phyloP scores from a whole-genome alignment of 2,888 invertebrate species.

The Morinoia aosen region DNA sequence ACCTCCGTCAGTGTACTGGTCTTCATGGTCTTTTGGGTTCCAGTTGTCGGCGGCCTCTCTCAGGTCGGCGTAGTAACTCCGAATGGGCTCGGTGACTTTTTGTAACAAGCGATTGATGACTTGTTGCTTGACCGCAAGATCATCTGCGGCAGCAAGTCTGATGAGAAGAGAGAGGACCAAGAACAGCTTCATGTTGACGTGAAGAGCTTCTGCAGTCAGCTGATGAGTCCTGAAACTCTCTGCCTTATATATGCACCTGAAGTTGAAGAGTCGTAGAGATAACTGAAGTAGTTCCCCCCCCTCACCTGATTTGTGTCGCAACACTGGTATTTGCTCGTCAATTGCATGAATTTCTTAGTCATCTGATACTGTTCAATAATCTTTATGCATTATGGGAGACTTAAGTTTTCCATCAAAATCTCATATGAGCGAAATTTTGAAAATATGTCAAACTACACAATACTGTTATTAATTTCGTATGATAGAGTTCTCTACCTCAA shows the following conservation, averaged over 20 bases:
- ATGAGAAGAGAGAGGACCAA: slow-evolving; percentile 14
- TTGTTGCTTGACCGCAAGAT: slow-evolving; percentile 60
- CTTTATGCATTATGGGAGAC: background rate
- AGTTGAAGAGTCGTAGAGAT: background rate
- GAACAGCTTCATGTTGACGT: slow-evolving; percentile 45
- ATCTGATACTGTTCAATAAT: background rate
- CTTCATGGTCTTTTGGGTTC: slow-evolving; percentile 46
- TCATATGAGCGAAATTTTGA: no score
- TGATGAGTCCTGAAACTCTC: background rate
- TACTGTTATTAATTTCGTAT: no score
- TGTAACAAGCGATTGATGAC: slow-evolving; percentile 58
- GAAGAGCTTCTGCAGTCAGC: slow-evolving; percentile 27
- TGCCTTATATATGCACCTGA: background rate
- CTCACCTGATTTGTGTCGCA: background rate
- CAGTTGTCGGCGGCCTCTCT: slow-evolving; percentile 44
- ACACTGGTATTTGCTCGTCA: background rate
- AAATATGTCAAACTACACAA: no score
- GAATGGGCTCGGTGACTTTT: slow-evolving; percentile 59
- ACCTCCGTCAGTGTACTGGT: slow-evolving; percentile 56
- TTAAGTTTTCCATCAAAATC: background rate
- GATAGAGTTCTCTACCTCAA: no score
- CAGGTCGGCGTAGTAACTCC: slow-evolving; percentile 50
- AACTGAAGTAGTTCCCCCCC: background rate
- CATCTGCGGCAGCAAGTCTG: background rate
- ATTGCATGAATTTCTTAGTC: no score